Conservation (phyloP, 2,797 vertebrate genomes). For the Diceros bicornis region DNA sequence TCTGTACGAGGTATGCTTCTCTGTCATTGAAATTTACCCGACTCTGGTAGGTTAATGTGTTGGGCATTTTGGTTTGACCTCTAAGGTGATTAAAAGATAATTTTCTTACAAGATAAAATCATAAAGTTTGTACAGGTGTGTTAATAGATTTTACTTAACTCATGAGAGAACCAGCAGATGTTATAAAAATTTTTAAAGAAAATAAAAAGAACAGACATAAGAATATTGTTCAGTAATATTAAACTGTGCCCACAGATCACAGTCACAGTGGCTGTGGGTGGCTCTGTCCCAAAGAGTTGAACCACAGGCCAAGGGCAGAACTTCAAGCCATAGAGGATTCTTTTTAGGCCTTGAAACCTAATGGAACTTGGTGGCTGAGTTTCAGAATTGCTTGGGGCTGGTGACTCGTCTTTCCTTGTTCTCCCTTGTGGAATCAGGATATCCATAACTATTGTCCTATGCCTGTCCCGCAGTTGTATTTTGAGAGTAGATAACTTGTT, state of each 20-base stretch:
- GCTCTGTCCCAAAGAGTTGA: neutral
- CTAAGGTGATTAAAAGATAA: neutral
- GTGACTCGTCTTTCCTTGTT: neutral
- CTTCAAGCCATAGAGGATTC: neutral
- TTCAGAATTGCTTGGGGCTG: neutral
- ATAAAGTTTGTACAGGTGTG: neutral
- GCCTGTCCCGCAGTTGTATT: conserved; percentile 9
- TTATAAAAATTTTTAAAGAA: neutral
- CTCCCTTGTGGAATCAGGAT: neutral
- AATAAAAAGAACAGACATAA: neutral
- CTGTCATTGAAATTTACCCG: neutral
- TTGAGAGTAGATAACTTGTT: conserved; percentile 11
- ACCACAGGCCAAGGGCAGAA: neutral
- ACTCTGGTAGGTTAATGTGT: neutral
- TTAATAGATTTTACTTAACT: neutral
- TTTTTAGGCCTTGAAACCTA: neutral
- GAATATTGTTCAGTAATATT: neutral
- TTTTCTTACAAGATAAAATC: conserved; percentile 5
- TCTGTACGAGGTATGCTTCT: neutral
- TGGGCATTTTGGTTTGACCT: neutral
- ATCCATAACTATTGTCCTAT: neutral
- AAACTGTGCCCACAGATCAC: neutral
- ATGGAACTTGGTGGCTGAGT: neutral
- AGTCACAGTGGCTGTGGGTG: neutral
- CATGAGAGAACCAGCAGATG: neutral